A percentile compares a stretch with the other conserved stretches of the same genome.
phyloP scores from a whole-genome alignment of 2,113 vertebrate genomes.

The Menura novaehollandiae region DNA sequence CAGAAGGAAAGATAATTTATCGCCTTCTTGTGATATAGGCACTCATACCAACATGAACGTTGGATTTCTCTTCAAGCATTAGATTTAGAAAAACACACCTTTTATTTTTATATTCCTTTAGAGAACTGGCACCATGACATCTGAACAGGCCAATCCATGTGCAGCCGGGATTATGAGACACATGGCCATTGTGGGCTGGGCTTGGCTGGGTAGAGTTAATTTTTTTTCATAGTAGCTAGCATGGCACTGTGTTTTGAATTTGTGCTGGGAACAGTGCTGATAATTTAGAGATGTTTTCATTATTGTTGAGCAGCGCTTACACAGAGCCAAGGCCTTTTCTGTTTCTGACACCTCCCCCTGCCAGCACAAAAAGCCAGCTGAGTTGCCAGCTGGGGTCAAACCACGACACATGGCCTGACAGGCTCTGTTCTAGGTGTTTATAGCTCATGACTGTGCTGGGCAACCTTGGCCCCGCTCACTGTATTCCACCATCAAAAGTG shows the following conservation, averaged over 20 bases:
- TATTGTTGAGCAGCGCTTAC: neutral
- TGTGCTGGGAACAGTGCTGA: neutral
- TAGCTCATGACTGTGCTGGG: neutral
- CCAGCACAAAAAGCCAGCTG: neutral
- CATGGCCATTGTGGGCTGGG: neutral
- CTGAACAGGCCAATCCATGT: neutral
- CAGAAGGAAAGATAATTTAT: slow-evolving; percentile 31
- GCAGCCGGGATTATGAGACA: neutral
- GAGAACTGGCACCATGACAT: neutral
- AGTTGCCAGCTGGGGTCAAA: neutral
- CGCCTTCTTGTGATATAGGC: neutral
- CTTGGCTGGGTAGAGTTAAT: neutral
- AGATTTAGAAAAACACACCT: neutral
- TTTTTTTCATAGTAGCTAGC: neutral
- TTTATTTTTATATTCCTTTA: neutral
- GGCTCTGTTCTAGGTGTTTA: neutral
- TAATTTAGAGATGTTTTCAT: neutral
- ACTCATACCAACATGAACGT: neutral
- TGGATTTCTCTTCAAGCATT: neutral
- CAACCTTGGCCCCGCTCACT: neutral
- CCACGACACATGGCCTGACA: rapidly evolving
- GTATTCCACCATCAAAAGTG: neutral
- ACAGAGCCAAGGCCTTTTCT: neutral
- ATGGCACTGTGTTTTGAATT: neutral
- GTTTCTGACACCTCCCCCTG: neutral